A percentile compares a stretch with the other conserved stretches of the same genome.
These are phyloP conservation scores for Teleogryllus occipitalis DNA, from an alignment of 1,140 invertebrate genomes.

Conservation along the genomic window DNA sequence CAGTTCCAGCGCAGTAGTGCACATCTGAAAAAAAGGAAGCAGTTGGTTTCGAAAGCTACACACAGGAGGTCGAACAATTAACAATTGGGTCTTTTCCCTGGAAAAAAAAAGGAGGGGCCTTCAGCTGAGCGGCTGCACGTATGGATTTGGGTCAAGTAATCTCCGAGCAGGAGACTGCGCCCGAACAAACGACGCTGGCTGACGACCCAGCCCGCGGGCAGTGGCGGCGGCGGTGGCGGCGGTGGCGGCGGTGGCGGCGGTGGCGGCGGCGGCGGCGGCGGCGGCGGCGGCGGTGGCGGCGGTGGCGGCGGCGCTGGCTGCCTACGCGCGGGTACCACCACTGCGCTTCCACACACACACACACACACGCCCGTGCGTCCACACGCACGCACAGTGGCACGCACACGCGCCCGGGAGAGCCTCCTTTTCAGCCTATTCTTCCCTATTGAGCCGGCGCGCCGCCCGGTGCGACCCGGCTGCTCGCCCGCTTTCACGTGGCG, in stretches of 20 bases:
- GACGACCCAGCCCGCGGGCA: too few species aligned
- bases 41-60: too few species aligned
- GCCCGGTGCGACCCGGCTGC: not conserved
- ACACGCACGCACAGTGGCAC: not conserved
- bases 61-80: not conserved
- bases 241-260: too few species aligned
- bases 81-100: not conserved
- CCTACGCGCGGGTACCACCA: not conserved
- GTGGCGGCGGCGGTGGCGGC: too few species aligned
- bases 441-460: not conserved
- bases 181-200: not conserved
- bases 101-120: not conserved
- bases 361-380: not conserved
- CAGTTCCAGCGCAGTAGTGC: too few species aligned
- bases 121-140: too few species aligned
- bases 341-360: not conserved
- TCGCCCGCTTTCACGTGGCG: not conserved
- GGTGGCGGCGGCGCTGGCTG: too few species aligned
- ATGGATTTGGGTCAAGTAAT: not conserved
- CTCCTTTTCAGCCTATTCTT: not conserved
- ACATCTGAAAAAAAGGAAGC: too few species aligned
- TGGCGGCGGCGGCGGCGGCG: too few species aligned
- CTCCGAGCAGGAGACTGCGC: not conserved
- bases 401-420: not conserved
- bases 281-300: too few species aligned